Evolutionary conservation across 2,113 vertebrate genomes (phyloP).

Genomic region (Empidonax traillii): DNA sequence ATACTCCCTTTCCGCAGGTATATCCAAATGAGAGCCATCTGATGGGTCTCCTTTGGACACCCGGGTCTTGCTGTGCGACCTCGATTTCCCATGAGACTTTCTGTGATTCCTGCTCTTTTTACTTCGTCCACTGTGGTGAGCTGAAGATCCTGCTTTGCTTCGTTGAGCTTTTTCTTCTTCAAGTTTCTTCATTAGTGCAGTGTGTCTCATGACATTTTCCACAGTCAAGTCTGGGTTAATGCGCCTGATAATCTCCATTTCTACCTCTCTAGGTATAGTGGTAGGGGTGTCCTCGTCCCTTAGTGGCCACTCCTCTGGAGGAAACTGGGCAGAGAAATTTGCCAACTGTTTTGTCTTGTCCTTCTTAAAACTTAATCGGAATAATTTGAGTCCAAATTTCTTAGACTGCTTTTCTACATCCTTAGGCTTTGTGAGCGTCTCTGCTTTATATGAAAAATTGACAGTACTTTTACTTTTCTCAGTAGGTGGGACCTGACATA

Average conservation of each 20-base stretch:
- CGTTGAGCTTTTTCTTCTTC: constrained; percentile 95
- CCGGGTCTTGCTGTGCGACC: constrained; percentile 94
- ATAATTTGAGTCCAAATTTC: constrained; percentile 96
- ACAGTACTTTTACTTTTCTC: constrained; percentile 94
- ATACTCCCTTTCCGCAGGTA: constrained; percentile 86
- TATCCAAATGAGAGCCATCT: constrained; percentile 88
- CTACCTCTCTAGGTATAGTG: constrained; percentile 92
- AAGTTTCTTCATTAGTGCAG: constrained; percentile 97
- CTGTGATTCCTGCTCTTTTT: constrained; percentile 90
- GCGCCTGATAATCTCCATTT: constrained; percentile 96
- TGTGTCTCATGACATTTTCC: constrained; percentile 95
- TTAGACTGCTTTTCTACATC: constrained; percentile 93
- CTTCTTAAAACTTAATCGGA: constrained; percentile 96
- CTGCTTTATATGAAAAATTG: constrained; percentile 93
- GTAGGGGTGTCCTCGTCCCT: constrained; percentile 91
- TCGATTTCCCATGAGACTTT: constrained; percentile 89
- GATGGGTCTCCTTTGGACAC: constrained; percentile 90
- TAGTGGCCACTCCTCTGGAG: constrained; percentile 96
- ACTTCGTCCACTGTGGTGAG: constrained; percentile 91
- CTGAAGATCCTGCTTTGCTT: constrained; percentile 90
- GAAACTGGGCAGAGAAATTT: constrained; percentile 97
- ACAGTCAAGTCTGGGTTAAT: constrained; percentile 98
- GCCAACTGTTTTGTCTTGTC: constrained; percentile 95
- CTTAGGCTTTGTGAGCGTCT: constrained; percentile 90
- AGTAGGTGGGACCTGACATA: constrained; percentile 83